phyloP scores from a whole-genome alignment of 2,113 vertebrate species.

The Cromileptes altivelis region DNA sequence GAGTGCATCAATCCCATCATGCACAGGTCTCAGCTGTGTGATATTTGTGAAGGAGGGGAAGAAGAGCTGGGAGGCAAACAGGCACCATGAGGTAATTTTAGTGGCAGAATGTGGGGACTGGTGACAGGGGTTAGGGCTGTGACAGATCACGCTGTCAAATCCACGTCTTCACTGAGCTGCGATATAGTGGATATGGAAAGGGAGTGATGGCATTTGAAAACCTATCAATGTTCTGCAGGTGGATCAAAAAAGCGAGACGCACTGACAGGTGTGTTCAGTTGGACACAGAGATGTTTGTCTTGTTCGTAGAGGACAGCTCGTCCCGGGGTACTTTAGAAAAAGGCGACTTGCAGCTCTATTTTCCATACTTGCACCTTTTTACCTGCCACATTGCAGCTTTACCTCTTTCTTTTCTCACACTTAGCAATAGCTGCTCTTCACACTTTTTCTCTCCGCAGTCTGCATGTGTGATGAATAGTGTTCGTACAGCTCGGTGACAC shows the following conservation, averaged over 20 bases:
- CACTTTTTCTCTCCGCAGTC: slow-evolving; percentile 2
- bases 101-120: slow-evolving; percentile 8
- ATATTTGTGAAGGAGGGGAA: slow-evolving; percentile 45
- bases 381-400: slow-evolving; percentile 3
- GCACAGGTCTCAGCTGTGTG: slow-evolving; percentile 62
- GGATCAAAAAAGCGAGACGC: background rate
- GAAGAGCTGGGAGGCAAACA: slow-evolving; percentile 46
- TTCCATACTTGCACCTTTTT: slow-evolving; percentile 23
- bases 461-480: slow-evolving; percentile 55
- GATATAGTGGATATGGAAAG: slow-evolving; percentile 37
- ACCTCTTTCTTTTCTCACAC: slow-evolving; percentile 13
- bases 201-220: slow-evolving; percentile 40
- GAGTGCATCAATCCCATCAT: slow-evolving; percentile 56
- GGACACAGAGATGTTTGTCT: slow-evolving; percentile 2
- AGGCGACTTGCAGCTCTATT: background rate
- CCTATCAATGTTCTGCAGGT: slow-evolving; percentile 44
- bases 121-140: slow-evolving; percentile 42
- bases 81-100: slow-evolving; percentile 44
- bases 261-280: slow-evolving; percentile 5
- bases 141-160: slow-evolving; percentile 58
- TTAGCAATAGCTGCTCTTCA: slow-evolving; percentile 16
- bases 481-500: slow-evolving; percentile 44
- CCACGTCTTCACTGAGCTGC: slow-evolving; percentile 37
- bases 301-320: background rate
- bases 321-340: slow-evolving; percentile 1